A percentile compares a stretch with the other conserved stretches of the same genome.
These are phyloP conservation scores for Chlorocebus sabaeus DNA, from an alignment of 2,113 vertebrate genomes.

Conservation along the genomic window DNA sequence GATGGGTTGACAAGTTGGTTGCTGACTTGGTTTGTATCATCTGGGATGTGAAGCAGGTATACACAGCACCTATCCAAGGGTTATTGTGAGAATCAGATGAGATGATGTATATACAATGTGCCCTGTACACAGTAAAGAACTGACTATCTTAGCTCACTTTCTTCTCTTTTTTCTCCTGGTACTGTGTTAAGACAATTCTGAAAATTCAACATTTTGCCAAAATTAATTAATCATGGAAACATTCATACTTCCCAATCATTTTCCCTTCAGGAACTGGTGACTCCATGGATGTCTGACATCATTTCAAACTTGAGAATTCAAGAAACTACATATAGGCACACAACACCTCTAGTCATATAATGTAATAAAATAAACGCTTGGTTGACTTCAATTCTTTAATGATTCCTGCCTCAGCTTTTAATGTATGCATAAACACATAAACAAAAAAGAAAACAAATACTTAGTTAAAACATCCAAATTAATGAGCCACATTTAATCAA, in stretches of 20 bases:
- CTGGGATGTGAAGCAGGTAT: background rate
- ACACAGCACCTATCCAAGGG: background rate
- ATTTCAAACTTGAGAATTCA: slow-evolving; percentile 2
- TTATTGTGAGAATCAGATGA: background rate
- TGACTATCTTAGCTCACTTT: background rate
- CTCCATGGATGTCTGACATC: background rate
- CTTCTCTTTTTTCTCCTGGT: background rate
- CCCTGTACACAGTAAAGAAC: background rate
- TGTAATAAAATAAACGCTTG: slow-evolving; percentile 27
- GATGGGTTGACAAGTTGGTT: background rate
- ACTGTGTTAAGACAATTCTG: background rate
- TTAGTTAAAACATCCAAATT: slow-evolving; percentile 37
- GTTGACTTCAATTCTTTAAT: background rate
- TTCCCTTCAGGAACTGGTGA: background rate
- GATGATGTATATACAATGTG: background rate
- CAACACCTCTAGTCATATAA: background rate
- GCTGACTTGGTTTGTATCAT: background rate
- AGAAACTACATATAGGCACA: background rate
- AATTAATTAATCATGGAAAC: background rate
- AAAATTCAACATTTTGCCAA: background rate
- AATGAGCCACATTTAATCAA: slow-evolving; percentile 14
- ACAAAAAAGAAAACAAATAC: slow-evolving; percentile 5
- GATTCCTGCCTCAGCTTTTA: slow-evolving; percentile 1
- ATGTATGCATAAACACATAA: background rate
- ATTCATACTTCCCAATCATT: background rate